Percentiles rank a stretch among this genome's conserved stretches.
Evolutionary conservation across 2,888 invertebrate genomes (phyloP).

Genomic region (Phytoseiulus persimilis): DNA sequence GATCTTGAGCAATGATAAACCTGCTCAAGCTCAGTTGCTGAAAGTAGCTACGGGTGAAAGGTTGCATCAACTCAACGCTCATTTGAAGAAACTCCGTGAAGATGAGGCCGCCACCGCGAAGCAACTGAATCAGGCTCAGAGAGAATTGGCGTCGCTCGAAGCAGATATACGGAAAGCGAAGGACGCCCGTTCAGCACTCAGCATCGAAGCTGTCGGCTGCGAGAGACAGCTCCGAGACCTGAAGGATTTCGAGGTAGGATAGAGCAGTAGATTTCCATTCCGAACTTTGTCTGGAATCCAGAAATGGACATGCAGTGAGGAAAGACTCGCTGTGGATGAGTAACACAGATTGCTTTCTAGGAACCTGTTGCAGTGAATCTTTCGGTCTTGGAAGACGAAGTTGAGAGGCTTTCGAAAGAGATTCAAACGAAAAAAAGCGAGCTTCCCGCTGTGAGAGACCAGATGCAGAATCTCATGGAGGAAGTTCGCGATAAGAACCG

Average conservation of each 20-base stretch:
- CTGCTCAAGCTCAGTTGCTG: not conserved
- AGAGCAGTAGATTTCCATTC: conserved; percentile 41
- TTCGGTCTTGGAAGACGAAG: conserved; percentile 35
- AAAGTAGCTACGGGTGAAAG: not conserved
- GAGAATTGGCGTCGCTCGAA: not conserved
- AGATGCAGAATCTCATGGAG: not conserved
- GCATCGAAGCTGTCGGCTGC: not conserved
- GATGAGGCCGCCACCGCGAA: not conserved
- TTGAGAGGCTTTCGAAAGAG: not conserved
- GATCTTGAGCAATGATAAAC: not conserved
- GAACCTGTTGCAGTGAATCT: not conserved
- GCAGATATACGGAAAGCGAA: not conserved
- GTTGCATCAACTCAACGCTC: not conserved
- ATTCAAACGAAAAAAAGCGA: not conserved
- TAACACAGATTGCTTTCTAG: not conserved
- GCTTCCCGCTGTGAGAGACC: not conserved
- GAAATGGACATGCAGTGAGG: conserved; percentile 45
- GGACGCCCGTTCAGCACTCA: not conserved
- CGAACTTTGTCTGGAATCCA: not conserved
- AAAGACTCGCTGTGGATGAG: conserved; percentile 43
- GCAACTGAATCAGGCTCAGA: not conserved
- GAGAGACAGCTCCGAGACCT: conserved; percentile 5
- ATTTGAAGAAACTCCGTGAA: not conserved
- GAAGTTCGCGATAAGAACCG: not conserved
- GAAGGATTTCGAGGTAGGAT: conserved; percentile 41